A percentile compares a stretch with the other conserved stretches of the same genome.
Conservation (phyloP, 1,140 invertebrate genomes). For the Saccostrea glomerata region DNA sequence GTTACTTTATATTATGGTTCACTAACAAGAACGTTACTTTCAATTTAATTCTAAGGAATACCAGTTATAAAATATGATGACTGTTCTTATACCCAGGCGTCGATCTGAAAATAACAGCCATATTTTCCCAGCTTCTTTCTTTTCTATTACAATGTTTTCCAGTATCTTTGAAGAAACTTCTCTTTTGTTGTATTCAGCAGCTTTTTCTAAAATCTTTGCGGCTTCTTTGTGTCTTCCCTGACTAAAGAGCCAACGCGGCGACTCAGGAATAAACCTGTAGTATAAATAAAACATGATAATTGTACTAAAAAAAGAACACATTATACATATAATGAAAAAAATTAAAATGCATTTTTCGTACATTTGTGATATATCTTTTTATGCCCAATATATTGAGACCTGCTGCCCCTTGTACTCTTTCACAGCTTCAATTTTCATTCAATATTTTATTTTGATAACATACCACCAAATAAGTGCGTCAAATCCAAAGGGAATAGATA, state of each 20-base stretch:
- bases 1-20: no score
- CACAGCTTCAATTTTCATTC: no score
- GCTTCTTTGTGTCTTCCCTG: slow-evolving; percentile 49
- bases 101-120: slow-evolving; percentile 72
- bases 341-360: no score
- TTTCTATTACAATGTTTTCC: not conserved
- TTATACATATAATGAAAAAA: no score
- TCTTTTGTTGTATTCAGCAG: slow-evolving; percentile 45
- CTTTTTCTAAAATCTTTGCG: slow-evolving; percentile 41
- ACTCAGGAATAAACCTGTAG: slow-evolving; percentile 59
- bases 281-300: slow-evolving; percentile 1
- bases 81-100: slow-evolving; percentile 33
- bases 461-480: slow-evolving; percentile 22
- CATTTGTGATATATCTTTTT: no score
- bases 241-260: slow-evolving; percentile 59
- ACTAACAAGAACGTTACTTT: no score
- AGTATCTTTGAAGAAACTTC: slow-evolving; percentile 28
- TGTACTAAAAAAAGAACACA: not conserved
- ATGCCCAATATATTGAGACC: no score
- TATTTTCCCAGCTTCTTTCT: slow-evolving; percentile 43
- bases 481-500: not conserved
- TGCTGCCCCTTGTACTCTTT: no score
- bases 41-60: not conserved
- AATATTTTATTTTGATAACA: not conserved
- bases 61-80: slow-evolving; percentile 65